Conservation (phyloP, 2,888 invertebrate genomes). For the Orthosia incerta region DNA sequence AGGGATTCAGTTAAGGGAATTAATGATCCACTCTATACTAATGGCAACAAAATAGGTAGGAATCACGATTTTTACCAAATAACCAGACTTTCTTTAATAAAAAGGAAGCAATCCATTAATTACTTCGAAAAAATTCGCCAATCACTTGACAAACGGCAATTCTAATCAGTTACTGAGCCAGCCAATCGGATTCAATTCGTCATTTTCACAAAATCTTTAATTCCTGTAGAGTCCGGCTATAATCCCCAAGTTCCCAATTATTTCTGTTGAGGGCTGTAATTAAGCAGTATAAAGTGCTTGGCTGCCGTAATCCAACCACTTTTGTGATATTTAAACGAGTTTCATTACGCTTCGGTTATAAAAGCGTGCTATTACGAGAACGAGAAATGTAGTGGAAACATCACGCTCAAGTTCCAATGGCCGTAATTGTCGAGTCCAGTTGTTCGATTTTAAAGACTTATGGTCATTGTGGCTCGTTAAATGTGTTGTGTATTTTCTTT, state of each 20-base stretch:
- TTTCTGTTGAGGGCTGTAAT: conserved; percentile 89
- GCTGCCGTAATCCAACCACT: conserved; percentile 88
- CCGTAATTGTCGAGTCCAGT: conserved; percentile 83
- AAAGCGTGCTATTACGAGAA: conserved; percentile 88
- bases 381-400: conserved; percentile 89
- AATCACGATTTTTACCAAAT: conserved; percentile 38
- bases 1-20: conserved; percentile 46
- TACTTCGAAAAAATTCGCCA: conserved; percentile 40
- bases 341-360: conserved; percentile 89
- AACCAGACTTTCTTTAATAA: conserved; percentile 32
- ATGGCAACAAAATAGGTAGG: conserved; percentile 37
- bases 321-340: conserved; percentile 90
- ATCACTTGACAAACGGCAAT: conserved; percentile 56
- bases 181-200: conserved; percentile 52
- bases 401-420: conserved; percentile 86
- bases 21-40: conserved; percentile 53
- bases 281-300: conserved; percentile 89
- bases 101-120: conserved; percentile 53
- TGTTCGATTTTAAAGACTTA: conserved; percentile 69
- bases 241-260: conserved; percentile 89
- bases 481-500: conserved; percentile 37
- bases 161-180: conserved; percentile 53
- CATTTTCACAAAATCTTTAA: conserved; percentile 75
- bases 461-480: conserved; percentile 36
- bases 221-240: conserved; percentile 83